Evolutionary conservation across 2,113 vertebrate species (phyloP).

Genomic region (Silurus glanis): DNA sequence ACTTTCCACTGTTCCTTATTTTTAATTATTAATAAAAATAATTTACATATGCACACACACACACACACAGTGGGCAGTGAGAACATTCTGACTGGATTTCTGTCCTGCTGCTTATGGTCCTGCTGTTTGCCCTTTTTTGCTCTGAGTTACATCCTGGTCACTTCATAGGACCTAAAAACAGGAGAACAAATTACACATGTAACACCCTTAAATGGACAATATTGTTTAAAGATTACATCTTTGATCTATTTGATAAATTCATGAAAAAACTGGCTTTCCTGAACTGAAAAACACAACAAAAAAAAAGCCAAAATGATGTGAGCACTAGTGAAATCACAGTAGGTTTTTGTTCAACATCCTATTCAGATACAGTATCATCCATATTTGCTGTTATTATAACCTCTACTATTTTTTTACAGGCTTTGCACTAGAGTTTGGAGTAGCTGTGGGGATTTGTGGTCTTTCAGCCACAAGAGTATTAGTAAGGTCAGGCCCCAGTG

Average conservation of each 20-base stretch:
- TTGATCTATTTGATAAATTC: neutral
- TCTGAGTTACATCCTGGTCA: slow-evolving; percentile 37
- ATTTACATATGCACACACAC: neutral
- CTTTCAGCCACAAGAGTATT: neutral
- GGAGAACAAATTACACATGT: neutral
- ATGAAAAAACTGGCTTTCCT: neutral
- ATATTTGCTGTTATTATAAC: too few species aligned
- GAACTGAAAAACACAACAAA: neutral
- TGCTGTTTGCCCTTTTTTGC: neutral
- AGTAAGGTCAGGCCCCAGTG: neutral
- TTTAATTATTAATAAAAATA: neutral
- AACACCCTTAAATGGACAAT: neutral
- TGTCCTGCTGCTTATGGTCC: neutral
- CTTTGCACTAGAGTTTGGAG: neutral
- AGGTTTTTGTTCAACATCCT: neutral
- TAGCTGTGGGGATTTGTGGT: neutral
- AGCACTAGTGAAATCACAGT: neutral
- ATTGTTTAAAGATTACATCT: neutral
- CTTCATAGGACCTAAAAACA: slow-evolving; percentile 42
- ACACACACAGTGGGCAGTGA: neutral
- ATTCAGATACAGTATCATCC: neutral
- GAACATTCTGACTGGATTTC: slow-evolving; percentile 33
- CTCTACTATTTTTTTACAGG: neutral
- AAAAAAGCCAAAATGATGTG: neutral
- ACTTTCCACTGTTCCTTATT: neutral